Evolutionary conservation across 2,797 vertebrate species (phyloP).

Genomic region (Poecilia velifera): DNA sequence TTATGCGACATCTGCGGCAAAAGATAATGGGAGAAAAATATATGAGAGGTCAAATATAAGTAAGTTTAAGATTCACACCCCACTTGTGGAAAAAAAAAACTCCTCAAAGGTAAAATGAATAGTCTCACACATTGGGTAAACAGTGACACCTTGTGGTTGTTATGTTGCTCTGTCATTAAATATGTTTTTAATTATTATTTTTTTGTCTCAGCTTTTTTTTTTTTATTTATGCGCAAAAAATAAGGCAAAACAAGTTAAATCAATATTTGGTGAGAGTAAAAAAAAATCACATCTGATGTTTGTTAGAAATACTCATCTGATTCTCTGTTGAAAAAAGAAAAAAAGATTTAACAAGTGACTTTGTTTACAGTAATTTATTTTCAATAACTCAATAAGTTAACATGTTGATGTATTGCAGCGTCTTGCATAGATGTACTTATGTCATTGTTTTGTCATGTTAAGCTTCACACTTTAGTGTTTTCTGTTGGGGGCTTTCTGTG

Average conservation of each 20-base stretch:
- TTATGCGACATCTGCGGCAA: too few relatives aligned
- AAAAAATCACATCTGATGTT: neutral
- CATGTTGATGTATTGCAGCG: neutral
- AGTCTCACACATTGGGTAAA: constrained; percentile 32
- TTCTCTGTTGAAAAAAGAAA: neutral
- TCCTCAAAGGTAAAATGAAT: neutral
- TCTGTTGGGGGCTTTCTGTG: neutral
- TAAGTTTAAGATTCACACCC: neutral
- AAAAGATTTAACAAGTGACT: neutral
- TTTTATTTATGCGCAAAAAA: neutral
- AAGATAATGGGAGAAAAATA: neutral
- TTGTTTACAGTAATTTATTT: neutral
- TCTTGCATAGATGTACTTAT: neutral
- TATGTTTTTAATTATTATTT: neutral
- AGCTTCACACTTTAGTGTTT: neutral
- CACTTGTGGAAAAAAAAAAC: neutral
- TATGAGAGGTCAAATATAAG: neutral
- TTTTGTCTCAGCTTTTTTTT: neutral
- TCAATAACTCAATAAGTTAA: neutral
- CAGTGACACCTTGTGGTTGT: constrained; percentile 53
- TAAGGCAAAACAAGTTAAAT: neutral
- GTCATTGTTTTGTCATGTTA: neutral
- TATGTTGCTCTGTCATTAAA: neutral
- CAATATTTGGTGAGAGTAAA: neutral
- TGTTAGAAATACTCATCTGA: neutral